These are phyloP conservation scores for Eulimnadia texana DNA, from an alignment of 1,140 invertebrate genomes.

Conservation along the genomic window DNA sequence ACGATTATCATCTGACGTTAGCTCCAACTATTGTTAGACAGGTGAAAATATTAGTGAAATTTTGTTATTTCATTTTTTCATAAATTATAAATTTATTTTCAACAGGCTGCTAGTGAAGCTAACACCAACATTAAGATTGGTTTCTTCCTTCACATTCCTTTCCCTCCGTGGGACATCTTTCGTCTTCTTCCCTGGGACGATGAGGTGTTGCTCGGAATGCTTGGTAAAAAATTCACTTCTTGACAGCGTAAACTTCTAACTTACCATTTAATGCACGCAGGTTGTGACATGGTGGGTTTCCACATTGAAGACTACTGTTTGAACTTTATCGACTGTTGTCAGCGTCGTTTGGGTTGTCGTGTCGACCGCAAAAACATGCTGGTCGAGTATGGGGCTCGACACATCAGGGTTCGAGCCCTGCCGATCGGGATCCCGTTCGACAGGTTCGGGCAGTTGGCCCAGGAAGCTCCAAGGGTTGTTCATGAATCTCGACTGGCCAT, in stretches of 20 bases:
- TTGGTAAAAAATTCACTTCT: background rate
- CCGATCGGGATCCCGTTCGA: slow-evolving; percentile 80
- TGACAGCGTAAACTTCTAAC: background rate
- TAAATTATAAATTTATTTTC: slow-evolving; percentile 1
- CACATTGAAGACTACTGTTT: slow-evolving; percentile 82
- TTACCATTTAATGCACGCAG: slow-evolving; percentile 30
- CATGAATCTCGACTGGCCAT: slow-evolving; percentile 54
- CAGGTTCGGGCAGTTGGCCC: slow-evolving; percentile 61
- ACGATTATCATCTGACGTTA: slow-evolving; percentile 83
- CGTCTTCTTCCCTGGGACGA: slow-evolving; percentile 78
- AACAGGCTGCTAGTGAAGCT: slow-evolving; percentile 55
- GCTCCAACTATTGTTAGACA: slow-evolving; percentile 77
- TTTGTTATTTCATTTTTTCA: background rate
- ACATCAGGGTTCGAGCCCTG: slow-evolving; percentile 61
- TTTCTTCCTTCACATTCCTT: slow-evolving; percentile 84
- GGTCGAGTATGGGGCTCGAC: slow-evolving; percentile 70
- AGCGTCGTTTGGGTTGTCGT: slow-evolving; percentile 67
- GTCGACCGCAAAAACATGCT: slow-evolving; percentile 72
- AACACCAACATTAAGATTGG: slow-evolving; percentile 61
- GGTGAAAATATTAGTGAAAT: slow-evolving; percentile 25
- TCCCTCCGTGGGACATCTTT: slow-evolving; percentile 84
- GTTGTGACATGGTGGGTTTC: slow-evolving; percentile 81
- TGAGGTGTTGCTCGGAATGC: slow-evolving; percentile 64
- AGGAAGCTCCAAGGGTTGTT: slow-evolving; percentile 54
- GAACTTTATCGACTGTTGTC: slow-evolving; percentile 83